These are phyloP conservation scores for Dolichoris vasculosae DNA, from an alignment of 1,140 invertebrate genomes.

Conservation along the genomic window DNA sequence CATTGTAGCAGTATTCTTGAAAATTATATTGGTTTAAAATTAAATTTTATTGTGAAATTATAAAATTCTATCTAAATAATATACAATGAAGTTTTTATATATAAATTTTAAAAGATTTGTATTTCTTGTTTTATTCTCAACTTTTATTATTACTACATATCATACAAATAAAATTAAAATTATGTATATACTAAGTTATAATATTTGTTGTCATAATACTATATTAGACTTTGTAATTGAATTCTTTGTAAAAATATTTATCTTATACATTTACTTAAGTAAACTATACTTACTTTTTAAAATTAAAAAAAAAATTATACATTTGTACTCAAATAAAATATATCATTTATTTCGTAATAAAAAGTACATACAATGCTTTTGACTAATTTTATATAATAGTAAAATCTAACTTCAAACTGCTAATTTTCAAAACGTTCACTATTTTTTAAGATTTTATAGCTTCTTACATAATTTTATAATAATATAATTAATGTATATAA, in stretches of 20 bases:
- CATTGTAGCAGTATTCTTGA: no score
- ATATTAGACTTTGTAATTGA: no score
- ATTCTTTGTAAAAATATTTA: background rate
- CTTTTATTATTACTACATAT: background rate
- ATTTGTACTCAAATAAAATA: background rate
- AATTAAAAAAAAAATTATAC: background rate
- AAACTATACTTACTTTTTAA: background rate
- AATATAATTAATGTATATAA: background rate
- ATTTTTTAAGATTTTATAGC: background rate
- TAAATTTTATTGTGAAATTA: no score
- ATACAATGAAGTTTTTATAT: no score
- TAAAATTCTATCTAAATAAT: no score
- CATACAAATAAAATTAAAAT: background rate
- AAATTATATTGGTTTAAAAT: no score
- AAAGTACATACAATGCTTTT: background rate
- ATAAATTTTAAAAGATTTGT: no score
- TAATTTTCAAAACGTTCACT: background rate
- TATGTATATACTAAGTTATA: background rate
- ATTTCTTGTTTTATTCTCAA: no score
- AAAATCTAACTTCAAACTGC: background rate
- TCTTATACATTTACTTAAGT: background rate
- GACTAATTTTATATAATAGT: slow-evolving; percentile 1
- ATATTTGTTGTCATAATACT: background rate
- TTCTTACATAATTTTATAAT: background rate
- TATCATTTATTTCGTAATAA: background rate